Conservation (phyloP, 1,140 invertebrate genomes). For the Homalodisca vitripennis region DNA sequence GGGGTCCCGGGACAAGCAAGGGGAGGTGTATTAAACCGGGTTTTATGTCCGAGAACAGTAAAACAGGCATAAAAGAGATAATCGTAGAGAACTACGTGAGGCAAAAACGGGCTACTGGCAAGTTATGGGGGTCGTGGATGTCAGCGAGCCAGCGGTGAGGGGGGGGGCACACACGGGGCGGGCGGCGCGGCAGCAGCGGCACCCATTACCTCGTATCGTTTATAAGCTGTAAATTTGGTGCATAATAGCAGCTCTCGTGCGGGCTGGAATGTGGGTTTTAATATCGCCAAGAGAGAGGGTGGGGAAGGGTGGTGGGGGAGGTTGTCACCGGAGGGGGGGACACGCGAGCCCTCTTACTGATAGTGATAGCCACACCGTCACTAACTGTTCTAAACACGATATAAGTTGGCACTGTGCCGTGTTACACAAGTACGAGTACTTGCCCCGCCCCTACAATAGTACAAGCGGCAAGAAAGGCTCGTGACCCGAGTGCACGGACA, state of each 20-base stretch:
- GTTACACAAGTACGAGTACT: no score
- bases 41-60: conserved; percentile 4
- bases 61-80: conserved; percentile 23
- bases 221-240: conserved; percentile 33
- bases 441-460: no score
- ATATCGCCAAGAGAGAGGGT: conserved; percentile 19
- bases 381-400: no score
- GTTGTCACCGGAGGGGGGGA: background rate
- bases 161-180: conserved; percentile 2
- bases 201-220: conserved; percentile 14
- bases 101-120: background rate
- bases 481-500: no score
- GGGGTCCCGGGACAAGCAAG: background rate
- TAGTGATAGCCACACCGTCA: conserved; percentile 6
- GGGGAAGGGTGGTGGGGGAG: background rate
- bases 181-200: no score
- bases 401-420: no score
- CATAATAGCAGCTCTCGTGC: conserved; percentile 23
- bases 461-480: no score
- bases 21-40: conserved; percentile 18
- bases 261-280: conserved; percentile 32
- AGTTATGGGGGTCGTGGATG: conserved; percentile 25
- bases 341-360: background rate
- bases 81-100: conserved; percentile 4
- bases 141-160: conserved; percentile 2